Evolutionary conservation across 2,888 invertebrate genomes (phyloP), one percentile per base, ranked within the genome.

Genomic region (Dasysyrphus tricinctus): DNA sequence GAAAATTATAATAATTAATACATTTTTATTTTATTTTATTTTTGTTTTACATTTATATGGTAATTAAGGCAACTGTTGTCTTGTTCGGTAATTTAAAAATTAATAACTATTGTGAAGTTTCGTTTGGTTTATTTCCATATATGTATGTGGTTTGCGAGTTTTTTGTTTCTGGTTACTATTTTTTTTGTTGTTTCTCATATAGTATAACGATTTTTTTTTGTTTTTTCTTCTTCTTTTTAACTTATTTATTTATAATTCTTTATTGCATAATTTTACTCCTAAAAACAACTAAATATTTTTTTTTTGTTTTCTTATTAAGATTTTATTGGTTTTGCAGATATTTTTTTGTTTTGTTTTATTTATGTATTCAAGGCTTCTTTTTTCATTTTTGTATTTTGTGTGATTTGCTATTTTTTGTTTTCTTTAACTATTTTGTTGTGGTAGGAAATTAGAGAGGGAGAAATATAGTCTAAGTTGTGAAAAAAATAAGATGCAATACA

Each of bases 201-300:
- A 83, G 81, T 85, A 80, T 75, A 85, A 88, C 88, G 85, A 88
- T 88, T 88, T 87, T 86, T 86, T 34, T 59, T 59, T 1, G 37
- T 0, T 80, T 79, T 80, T 65, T 75, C 34, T 57, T 19, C 34
- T 2, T 37, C 54, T 37, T 80, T 79, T 49, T 44, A 75, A 76
- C 57, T 74, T 78, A 73, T 44, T 65, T 79, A 69, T 79, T 80
- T 73, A 56, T 78, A 75, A 63, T 83, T 78, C 63, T 80, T 80
- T 85, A 76, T 81, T 86, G 82, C 75, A 86, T 78, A 81, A 70
- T 74, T 86, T 69, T 86, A 86, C 86, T 80, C 84, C 85, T 85
- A 88, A 88, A 88, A 88, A 88, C 88, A 84, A 84, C 86, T 80
- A 88, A 88, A 86, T 82, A 88, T 88, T 84, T 74, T 65, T 80